Percentiles rank a stretch among this genome's conserved stretches.
Conservation (phyloP, 1,140 invertebrate species). For the Cotesia typhae region DNA sequence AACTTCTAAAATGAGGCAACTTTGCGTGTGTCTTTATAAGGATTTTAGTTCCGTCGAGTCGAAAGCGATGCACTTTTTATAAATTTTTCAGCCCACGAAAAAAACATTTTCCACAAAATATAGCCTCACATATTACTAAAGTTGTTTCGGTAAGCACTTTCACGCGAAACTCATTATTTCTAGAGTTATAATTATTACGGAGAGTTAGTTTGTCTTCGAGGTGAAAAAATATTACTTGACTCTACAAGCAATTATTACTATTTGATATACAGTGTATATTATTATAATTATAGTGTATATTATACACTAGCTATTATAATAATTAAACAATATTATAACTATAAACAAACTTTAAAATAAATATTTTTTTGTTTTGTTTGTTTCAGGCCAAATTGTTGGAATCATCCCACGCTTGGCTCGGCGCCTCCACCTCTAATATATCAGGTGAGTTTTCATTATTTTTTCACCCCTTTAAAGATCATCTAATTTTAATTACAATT, state of each 20-base stretch:
- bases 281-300: too few species aligned
- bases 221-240: conserved; percentile 1
- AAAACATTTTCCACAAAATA: conserved; percentile 27
- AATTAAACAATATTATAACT: background rate
- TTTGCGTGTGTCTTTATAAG: conserved; percentile 59
- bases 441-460: conserved; percentile 76
- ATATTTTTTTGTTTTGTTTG: conserved; percentile 62
- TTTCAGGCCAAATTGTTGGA: conserved; percentile 89
- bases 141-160: conserved; percentile 44
- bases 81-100: conserved; percentile 15
- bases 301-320: conserved; percentile 2
- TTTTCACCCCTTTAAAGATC: background rate
- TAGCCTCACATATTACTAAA: conserved; percentile 56
- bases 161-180: conserved; percentile 34
- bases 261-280: too few species aligned
- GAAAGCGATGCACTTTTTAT: conserved; percentile 26
- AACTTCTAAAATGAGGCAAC: conserved; percentile 58
- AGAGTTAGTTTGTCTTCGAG: conserved; percentile 20
- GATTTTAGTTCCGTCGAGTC: conserved; percentile 38
- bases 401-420: conserved; percentile 88
- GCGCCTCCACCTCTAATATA: conserved; percentile 83
- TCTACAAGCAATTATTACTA: conserved; percentile 2
- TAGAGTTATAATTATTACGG: conserved; percentile 30
- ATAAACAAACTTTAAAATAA: background rate
- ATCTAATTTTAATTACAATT: too few species aligned